Base-by-base conservation (phyloP, 2,888 invertebrate species). In the Ganaspis brasiliensis region DNA sequence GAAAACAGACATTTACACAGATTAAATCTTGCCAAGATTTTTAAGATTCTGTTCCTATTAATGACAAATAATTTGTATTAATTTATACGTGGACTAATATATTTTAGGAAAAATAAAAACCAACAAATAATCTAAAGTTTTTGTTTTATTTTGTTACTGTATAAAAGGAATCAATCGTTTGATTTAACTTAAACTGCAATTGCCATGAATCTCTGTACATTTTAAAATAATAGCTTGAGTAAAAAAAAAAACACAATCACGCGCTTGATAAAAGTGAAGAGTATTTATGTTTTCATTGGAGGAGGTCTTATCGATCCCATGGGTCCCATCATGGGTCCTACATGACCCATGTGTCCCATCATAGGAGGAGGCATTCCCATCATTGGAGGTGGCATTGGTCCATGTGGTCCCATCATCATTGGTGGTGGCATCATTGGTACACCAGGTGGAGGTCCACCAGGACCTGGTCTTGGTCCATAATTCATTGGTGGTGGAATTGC, bases 291-390 rank as follows among this genome's bases (percentile, higher is more conserved):
- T 45, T 67, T 67, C 67, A 67, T 67, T 67, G 67, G 67, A 21
- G 95, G 96, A 35, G 96, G 96, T 86, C 96, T 92, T 92, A 96
- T 95, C 74, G 94, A 95, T 2, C 95, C 95, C 95, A 95, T 95
- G 0, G 94, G 94, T 12, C 94, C 94, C 94, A 94, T 94, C 92
- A 96, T 95, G 90, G 94, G 95, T 4, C 95, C 95, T 93, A 96
- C 95, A 89, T 94, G 95, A 4, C 95, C 95, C 93, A 96, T 95
- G 89, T 94, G 95, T 2, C 96, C 96, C 92, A 96, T 96, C 93
- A 95, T 95, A 21, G 96, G 96, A 1, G 96, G 96, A 82, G 95
- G 94, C 95, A 96, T 96, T 19, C 94, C 94, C 94, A 96, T 96
- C 95, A 96, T 96, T 0, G 67, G 67, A 19, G 95, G 95, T 16